Evolutionary conservation across 1,140 invertebrate genomes (phyloP).

Genomic region (Drosophila aff.): DNA sequence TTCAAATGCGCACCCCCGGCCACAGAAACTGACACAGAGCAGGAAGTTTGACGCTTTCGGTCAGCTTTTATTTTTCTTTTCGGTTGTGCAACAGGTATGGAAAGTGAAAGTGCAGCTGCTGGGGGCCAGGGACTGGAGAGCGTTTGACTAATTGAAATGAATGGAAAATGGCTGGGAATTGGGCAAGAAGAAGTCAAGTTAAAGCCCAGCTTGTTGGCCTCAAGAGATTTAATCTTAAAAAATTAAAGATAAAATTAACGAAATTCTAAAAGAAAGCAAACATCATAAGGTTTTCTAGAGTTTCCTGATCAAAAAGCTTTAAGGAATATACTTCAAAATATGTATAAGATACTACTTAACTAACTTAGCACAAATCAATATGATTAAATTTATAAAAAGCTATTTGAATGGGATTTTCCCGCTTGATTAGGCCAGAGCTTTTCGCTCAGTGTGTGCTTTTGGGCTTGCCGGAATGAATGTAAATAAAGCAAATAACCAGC

Average conservation of each 20-base stretch:
- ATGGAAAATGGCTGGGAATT: constrained; percentile 11
- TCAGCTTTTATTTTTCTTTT: constrained; percentile 17
- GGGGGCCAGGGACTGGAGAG: constrained; percentile 15
- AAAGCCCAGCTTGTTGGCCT: background rate
- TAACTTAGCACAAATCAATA: background rate
- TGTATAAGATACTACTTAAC: background rate
- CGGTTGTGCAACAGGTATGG: constrained; percentile 62
- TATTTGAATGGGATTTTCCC: background rate
- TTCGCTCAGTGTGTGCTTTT: constrained; percentile 11
- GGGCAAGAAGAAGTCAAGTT: constrained; percentile 1
- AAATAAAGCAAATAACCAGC: constrained; percentile 60
- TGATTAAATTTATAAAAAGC: background rate
- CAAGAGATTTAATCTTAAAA: background rate
- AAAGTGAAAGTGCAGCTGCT: constrained; percentile 61
- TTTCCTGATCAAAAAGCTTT: background rate
- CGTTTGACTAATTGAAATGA: constrained; percentile 38
- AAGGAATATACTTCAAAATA: background rate
- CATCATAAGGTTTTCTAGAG: no score
- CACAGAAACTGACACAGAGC: constrained; percentile 26
- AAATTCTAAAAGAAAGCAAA: background rate
- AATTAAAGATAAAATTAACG: background rate
- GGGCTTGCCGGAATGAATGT: constrained; percentile 40
- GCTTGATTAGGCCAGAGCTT: background rate
- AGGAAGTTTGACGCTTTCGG: constrained; percentile 58
- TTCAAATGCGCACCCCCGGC: constrained; percentile 38